Percentiles rank a stretch among this genome's conserved stretches.
These are phyloP conservation scores for Ceratothoa steindachneri DNA, from an alignment of 2,888 invertebrate species.

Conservation along the genomic window DNA sequence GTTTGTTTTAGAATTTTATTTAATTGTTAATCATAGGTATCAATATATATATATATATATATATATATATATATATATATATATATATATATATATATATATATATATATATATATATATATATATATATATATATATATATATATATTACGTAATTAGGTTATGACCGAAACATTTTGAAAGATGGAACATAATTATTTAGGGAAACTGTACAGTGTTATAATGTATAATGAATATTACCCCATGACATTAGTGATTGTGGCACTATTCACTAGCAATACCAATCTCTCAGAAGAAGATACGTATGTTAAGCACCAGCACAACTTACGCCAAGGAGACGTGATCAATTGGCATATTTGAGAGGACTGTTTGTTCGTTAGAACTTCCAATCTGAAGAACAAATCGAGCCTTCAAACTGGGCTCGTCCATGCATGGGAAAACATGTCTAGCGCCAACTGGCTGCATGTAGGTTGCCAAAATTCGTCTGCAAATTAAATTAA, in stretches of 20 bases:
- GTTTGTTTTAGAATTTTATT: neutral
- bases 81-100: neutral
- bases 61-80: neutral
- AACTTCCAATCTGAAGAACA: neutral
- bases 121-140: neutral
- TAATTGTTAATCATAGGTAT: neutral
- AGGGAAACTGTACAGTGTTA: too few relatives aligned
- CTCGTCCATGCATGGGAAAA: conserved; percentile 4
- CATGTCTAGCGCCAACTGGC: neutral
- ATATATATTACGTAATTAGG: neutral
- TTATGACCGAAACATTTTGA: too few relatives aligned
- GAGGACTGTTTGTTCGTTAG: neutral
- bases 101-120: neutral
- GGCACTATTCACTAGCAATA: too few relatives aligned
- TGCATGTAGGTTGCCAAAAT: neutral
- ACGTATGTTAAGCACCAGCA: too few relatives aligned
- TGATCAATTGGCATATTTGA: neutral
- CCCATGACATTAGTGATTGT: too few relatives aligned
- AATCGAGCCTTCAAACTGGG: neutral
- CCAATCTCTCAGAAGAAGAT: too few relatives aligned
- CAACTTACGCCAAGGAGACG: neutral
- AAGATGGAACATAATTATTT: too few relatives aligned
- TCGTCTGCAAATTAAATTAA: neutral
- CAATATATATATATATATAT: neutral
- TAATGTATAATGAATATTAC: too few relatives aligned